Conservation (phyloP, 1,140 invertebrate genomes). For the Amyelois transitella region DNA sequence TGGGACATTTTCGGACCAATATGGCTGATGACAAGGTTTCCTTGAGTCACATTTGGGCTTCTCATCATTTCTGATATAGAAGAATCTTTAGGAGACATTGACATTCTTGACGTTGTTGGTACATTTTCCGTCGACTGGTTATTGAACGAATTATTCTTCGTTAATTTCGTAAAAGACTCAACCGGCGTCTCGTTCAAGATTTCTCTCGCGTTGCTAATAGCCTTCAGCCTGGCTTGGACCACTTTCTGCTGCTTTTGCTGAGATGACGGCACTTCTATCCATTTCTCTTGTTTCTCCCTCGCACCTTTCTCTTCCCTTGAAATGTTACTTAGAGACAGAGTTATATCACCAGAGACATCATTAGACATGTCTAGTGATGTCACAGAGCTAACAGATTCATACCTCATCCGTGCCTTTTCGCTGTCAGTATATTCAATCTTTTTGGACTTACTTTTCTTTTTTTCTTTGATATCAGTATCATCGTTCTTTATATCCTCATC, state of each 20-base stretch:
- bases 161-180: slow-evolving; percentile 58
- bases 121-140: slow-evolving; percentile 24
- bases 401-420: slow-evolving; percentile 64
- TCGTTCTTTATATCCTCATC: slow-evolving; percentile 59
- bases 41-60: slow-evolving; percentile 30
- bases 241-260: slow-evolving; percentile 65
- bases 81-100: slow-evolving; percentile 48
- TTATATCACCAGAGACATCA: slow-evolving; percentile 58
- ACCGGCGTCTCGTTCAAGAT: slow-evolving; percentile 51
- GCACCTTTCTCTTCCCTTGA: slow-evolving; percentile 44
- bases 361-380: slow-evolving; percentile 60
- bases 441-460: slow-evolving; percentile 58
- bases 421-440: slow-evolving; percentile 67
- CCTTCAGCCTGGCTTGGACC: slow-evolving; percentile 70
- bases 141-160: slow-evolving; percentile 42
- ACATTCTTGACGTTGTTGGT: slow-evolving; percentile 46
- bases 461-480: slow-evolving; percentile 39
- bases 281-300: slow-evolving; percentile 39
- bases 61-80: slow-evolving; percentile 24
- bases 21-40: slow-evolving; percentile 52
- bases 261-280: slow-evolving; percentile 63
- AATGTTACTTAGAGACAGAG: slow-evolving; percentile 60
- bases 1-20: slow-evolving; percentile 76
- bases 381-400: slow-evolving; percentile 67
- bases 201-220: slow-evolving; percentile 64